Evolutionary conservation across 2,797 vertebrate genomes (phyloP), one percentile per base, ranked within the genome.

Genomic region (Lutjanus argentimaculatus): DNA sequence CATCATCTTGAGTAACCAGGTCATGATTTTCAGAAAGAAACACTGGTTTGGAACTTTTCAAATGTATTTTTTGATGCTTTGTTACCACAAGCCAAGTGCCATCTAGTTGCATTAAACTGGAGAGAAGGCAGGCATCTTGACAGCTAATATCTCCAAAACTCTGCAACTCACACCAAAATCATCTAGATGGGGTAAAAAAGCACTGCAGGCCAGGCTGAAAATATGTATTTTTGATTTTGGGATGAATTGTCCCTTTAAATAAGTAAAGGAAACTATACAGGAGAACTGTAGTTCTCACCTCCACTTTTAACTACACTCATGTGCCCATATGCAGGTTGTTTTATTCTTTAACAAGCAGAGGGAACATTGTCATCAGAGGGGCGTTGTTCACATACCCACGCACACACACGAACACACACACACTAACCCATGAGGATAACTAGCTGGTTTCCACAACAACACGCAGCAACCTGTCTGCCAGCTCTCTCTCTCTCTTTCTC

Each of bases 361-460:
- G 79, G 83, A 86, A 61, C 77, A 10, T 75, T 55, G 59, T 84
- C 49, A 72, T 88, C 84, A 90, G 42, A 80, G 56, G 86, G 88
- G 84, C 75, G 77, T 84, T 86, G 87, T 82, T 89, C 83, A 83
- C 75, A 82, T 49, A 79, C 76, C 66, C 71, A 78, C 84, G 17
- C 21, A 51, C 45, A 21, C 17, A 21, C 46, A 61, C 69, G 63
- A 55, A 72, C 57, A 81, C 16, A 36, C 52, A 68, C 67, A 69
- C 1, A 83, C 49, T 19, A 76, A 79, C 77, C 71, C 82, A 49
- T 70, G 80, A 90, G 91, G 85, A 83, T 76, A 83, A 77, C 49
- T 51, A 46, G 61, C 55, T 70, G 48, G 83, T 91, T 88, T 86
- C 87, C 86, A 87, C 85, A 91, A 88, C 85, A 86, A 86, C 86